Base-by-base conservation (phyloP, 1,140 invertebrate species). In the Drosophila santomea region DNA sequence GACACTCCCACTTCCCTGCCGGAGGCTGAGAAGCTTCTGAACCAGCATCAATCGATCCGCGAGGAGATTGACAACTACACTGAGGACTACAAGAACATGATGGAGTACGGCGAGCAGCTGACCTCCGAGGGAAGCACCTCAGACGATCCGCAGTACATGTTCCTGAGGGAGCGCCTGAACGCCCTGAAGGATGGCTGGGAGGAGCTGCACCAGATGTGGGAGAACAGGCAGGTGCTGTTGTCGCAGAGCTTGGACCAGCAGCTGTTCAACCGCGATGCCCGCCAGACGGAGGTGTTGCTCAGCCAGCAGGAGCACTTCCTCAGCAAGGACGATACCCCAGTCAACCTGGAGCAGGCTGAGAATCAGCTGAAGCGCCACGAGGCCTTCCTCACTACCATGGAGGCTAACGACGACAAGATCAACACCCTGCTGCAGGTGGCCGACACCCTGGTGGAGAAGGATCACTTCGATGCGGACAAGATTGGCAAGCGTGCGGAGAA, bases 51-150 rank as follows among this genome's bases (percentile, higher is more conserved):
- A 93, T 97, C 97, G 68, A 98, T 99, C 74, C 96, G 97, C 85
- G 98, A 99, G 92, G 99, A 99, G 93, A 99, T 99, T 82, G 98
- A 99, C 92, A 99, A 99, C 89, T 99, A 99, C 92, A 98, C 96
- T 48, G 97, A 99, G 78, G 99, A 99, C 92, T 99, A 99, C 92
- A 96, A 96, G 74, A 98, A 98, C 93, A 99, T 99, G 98, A 99
- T 99, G 97, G 98, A 99, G 81, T 99, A 99, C 92, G 99, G 99
- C 52, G 98, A 99, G 74, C 75, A 84, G 0, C 62, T 93, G 23
- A 92, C 93, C 23, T 86, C 95, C 93, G 95, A 96, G 79, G 95
- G 95, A 59, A 96, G 95, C 17, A 97, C 97, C 4, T 95, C 96
- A 74, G 96, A 97, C 73, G 99, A 99, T 94, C 98, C 98, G 57